Evolutionary conservation across 1,140 invertebrate species (phyloP).

Genomic region (Sminthurinus signatus): DNA sequence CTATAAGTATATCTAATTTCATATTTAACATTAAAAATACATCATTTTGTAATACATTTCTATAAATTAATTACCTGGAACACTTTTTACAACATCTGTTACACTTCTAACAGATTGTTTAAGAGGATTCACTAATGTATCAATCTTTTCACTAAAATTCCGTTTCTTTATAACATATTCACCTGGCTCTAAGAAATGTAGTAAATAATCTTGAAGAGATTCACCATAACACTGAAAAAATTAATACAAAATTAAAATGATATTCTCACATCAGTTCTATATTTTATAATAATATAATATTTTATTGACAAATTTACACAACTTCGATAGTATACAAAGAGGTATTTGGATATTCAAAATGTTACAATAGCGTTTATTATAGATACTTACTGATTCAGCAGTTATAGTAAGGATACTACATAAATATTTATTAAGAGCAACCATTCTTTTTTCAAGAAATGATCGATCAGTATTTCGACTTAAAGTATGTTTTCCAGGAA

Average conservation of each 20-base stretch:
- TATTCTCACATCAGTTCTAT: no score
- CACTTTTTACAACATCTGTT: conserved; percentile 63
- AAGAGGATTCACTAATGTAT: conserved; percentile 60
- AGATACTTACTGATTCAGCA: conserved; percentile 25
- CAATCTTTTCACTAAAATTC: conserved; percentile 51
- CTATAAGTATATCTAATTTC: no score
- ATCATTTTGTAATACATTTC: no score
- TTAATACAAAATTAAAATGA: conserved; percentile 13
- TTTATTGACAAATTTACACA: background rate
- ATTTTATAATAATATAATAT: conserved; percentile 1
- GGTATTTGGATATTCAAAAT: background rate
- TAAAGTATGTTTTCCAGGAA: conserved; percentile 89
- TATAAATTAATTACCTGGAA: no score
- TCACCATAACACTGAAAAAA: conserved; percentile 44
- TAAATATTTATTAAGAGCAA: conserved; percentile 77
- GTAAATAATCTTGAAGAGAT: conserved; percentile 58
- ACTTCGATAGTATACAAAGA: background rate
- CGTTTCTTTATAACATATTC: conserved; percentile 59
- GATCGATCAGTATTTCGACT: conserved; percentile 83
- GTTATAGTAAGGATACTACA: conserved; percentile 47
- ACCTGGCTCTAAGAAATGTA: conserved; percentile 70
- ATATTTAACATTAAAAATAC: no score
- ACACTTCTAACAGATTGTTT: conserved; percentile 72
- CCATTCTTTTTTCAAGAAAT: conserved; percentile 78
- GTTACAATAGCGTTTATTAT: background rate